Percentiles rank a stretch among this genome's conserved stretches.
Evolutionary conservation across 2,113 vertebrate species (phyloP).

Genomic region (Catharus fuscescens): DNA sequence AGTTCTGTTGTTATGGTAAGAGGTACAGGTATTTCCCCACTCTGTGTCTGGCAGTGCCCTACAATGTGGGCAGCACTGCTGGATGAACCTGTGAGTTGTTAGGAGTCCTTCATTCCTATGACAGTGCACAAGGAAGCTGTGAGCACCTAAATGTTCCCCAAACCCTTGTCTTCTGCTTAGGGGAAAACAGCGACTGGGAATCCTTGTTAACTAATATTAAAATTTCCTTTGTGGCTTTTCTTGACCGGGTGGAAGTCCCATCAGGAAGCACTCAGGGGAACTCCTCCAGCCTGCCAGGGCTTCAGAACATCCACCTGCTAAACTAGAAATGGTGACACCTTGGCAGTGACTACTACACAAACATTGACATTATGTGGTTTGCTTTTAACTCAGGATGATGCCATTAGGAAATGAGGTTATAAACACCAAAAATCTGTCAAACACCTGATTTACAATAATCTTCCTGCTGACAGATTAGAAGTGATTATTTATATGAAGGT

Average conservation of each 20-base stretch:
- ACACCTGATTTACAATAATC: slow-evolving; percentile 10
- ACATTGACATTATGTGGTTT: not conserved
- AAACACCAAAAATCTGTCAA: slow-evolving; percentile 29
- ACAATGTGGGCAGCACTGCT: accelerated
- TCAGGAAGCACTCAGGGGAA: not conserved
- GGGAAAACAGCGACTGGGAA: not conserved
- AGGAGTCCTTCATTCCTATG: not conserved
- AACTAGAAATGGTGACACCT: not conserved
- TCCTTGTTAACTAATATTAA: not conserved
- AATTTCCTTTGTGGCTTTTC: not conserved
- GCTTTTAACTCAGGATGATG: not conserved
- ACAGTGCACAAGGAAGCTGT: not conserved
- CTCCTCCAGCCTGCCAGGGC: not conserved
- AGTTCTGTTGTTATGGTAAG: not conserved
- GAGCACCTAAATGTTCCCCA: not conserved
- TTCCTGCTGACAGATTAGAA: not conserved
- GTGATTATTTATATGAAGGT: not conserved
- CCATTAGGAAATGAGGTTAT: slow-evolving; percentile 27
- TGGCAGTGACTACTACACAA: not conserved
- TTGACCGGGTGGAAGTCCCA: not conserved
- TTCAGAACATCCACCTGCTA: not conserved
- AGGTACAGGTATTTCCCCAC: not conserved
- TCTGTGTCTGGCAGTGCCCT: not conserved
- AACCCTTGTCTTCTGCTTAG: not conserved
- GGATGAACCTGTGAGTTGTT: not conserved